phyloP scores from a whole-genome alignment of 2,888 invertebrate genomes.

The Drosophila picticornis region DNA sequence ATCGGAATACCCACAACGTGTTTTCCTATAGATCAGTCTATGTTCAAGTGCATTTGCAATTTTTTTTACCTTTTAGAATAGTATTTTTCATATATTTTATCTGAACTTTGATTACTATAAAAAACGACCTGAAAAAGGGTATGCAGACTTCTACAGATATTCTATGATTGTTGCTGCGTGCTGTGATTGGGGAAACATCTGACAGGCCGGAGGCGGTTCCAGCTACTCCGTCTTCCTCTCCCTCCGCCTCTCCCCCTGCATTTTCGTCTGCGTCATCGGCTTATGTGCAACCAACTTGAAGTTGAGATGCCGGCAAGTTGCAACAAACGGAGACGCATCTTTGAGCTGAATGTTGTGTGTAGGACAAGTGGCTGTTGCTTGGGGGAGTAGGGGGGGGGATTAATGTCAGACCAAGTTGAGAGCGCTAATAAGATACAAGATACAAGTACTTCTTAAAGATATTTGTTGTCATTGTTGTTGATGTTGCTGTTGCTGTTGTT shows the following conservation, averaged over 20 bases:
- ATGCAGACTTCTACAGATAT: neutral
- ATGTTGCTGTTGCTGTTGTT: conserved; percentile 11
- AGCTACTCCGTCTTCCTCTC: conserved; percentile 18
- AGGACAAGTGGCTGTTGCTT: conserved; percentile 16
- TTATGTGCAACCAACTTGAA: conserved; percentile 74
- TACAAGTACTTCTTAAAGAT: conserved; percentile 37
- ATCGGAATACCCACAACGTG: no score
- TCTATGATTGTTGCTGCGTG: neutral
- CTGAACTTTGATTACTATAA: neutral
- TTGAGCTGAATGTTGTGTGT: conserved; percentile 19
- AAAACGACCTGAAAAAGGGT: conserved; percentile 1
- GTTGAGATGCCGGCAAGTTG: conserved; percentile 58
- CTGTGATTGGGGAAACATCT: conserved; percentile 17
- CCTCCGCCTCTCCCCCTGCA: neutral
- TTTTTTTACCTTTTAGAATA: neutral
- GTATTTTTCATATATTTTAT: neutral
- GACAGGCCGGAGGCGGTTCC: conserved; percentile 40
- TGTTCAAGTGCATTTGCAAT: neutral
- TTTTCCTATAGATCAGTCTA: neutral
- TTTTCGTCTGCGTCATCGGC: conserved; percentile 42
- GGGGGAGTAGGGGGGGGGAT: conserved; percentile 33
- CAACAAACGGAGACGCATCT: conserved; percentile 41
- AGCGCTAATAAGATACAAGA: conserved; percentile 74
- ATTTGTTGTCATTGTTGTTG: conserved; percentile 27
- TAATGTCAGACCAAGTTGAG: conserved; percentile 69